phyloP scores from a whole-genome alignment of 2,113 vertebrate genomes.

The Apeltes quadracus region DNA sequence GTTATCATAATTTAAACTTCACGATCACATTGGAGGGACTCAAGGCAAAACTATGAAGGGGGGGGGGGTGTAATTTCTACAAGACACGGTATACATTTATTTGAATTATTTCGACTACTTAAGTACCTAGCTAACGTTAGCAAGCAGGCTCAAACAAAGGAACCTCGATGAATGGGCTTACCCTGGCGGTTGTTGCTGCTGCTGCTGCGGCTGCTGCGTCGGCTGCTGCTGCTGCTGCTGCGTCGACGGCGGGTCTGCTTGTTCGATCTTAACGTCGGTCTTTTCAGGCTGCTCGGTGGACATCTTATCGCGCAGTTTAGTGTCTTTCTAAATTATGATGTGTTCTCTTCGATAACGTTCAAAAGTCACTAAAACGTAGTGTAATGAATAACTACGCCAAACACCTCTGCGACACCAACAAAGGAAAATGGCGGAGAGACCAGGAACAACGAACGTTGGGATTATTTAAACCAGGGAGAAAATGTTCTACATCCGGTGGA shows the following conservation, averaged over 20 bases:
- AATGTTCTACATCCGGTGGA: slow-evolving; percentile 21
- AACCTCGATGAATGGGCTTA: slow-evolving; percentile 50
- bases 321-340: background rate
- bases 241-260: slow-evolving; percentile 37
- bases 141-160: slow-evolving; percentile 61
- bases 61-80: no score
- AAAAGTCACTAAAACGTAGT: background rate
- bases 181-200: slow-evolving; percentile 54
- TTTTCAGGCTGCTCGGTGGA: slow-evolving; percentile 71
- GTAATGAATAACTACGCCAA: background rate
- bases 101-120: background rate
- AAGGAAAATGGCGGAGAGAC: slow-evolving; percentile 63
- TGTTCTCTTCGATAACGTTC: background rate
- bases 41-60: no score
- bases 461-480: background rate
- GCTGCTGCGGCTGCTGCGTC: slow-evolving; percentile 3
- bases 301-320: slow-evolving; percentile 62
- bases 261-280: slow-evolving; percentile 46
- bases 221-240: slow-evolving; percentile 8
- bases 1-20: background rate
- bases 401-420: slow-evolving; percentile 3
- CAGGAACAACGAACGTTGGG: background rate
- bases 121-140: background rate
- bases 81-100: background rate
- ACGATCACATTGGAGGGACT: fast-evolving